Evolutionary conservation across 2,797 vertebrate genomes (phyloP).

Genomic region (Hippocampus kuda): DNA sequence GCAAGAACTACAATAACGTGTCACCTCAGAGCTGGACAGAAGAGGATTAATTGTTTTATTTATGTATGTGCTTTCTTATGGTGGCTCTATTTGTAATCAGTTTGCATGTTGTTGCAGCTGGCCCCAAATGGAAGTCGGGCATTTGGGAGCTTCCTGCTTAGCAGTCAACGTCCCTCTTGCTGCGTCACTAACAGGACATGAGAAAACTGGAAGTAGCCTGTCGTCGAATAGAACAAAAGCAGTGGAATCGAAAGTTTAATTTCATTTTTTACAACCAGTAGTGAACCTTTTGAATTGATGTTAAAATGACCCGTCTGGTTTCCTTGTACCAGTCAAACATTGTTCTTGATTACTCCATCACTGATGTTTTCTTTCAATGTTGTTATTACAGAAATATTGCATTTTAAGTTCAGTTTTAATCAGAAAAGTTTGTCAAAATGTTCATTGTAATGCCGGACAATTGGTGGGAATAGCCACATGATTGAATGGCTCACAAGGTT

Average conservation of each 20-base stretch:
- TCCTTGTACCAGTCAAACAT: not conserved
- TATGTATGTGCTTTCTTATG: not conserved
- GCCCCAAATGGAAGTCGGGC: slow-evolving; percentile 23
- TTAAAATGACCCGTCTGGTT: not conserved
- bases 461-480: not conserved
- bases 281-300: not conserved
- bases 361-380: not conserved
- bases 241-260: not conserved
- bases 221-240: not conserved
- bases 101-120: slow-evolving; percentile 37
- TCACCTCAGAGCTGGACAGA: not conserved
- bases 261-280: not conserved
- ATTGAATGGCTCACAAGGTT: slow-evolving; percentile 32
- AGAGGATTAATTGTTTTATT: not conserved
- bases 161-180: not conserved
- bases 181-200: slow-evolving; percentile 10
- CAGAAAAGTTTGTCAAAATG: not conserved
- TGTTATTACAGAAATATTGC: not conserved
- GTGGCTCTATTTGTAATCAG: not conserved
- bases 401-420: not conserved
- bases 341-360: not conserved
- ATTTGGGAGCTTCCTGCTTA: slow-evolving; percentile 25
- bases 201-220: slow-evolving; percentile 2
- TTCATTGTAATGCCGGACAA: not conserved
- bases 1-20: not conserved